Evolutionary conservation across 2,113 vertebrate genomes (phyloP).

Genomic region (Scartelaos histophorus): DNA sequence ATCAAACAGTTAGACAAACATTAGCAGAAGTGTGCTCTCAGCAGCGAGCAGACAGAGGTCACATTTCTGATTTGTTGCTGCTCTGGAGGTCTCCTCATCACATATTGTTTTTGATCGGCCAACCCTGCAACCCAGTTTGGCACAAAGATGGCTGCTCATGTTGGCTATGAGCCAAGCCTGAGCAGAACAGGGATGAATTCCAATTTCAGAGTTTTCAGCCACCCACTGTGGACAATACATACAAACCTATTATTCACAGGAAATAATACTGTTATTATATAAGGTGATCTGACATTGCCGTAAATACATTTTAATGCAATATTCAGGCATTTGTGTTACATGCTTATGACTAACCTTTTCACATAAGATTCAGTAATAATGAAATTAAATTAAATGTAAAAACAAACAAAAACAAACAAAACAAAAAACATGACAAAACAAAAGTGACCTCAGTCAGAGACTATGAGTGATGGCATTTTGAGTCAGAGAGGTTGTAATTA

Average conservation of each 20-base stretch:
- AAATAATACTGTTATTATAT: constrained; percentile 25
- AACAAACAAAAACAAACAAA: constrained; percentile 34
- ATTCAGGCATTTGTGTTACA: constrained; percentile 31
- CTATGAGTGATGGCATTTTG: constrained; percentile 50
- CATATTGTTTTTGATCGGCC: constrained; percentile 74
- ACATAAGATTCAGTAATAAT: constrained; percentile 24
- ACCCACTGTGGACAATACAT: constrained; percentile 52
- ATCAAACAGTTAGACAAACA: constrained; percentile 64
- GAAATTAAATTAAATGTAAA: constrained; percentile 24
- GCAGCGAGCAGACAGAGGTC: constrained; percentile 63
- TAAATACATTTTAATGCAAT: constrained; percentile 41
- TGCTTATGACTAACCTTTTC: constrained; percentile 15
- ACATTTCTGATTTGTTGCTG: constrained; percentile 72
- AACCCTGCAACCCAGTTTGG: constrained; percentile 75
- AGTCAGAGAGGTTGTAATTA: constrained; percentile 65
- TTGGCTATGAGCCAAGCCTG: constrained; percentile 65
- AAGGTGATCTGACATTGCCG: constrained; percentile 21
- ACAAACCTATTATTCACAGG: constrained; percentile 38
- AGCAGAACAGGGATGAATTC: constrained; percentile 66
- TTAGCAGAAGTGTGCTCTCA: constrained; percentile 66
- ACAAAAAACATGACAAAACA: constrained; percentile 46
- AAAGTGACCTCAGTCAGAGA: constrained; percentile 50
- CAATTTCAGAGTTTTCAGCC: constrained; percentile 51
- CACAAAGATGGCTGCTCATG: constrained; percentile 71
- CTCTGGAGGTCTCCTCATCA: constrained; percentile 56